Conservation (phyloP, 2,797 vertebrate species). For the Notolabrus celidotus region DNA sequence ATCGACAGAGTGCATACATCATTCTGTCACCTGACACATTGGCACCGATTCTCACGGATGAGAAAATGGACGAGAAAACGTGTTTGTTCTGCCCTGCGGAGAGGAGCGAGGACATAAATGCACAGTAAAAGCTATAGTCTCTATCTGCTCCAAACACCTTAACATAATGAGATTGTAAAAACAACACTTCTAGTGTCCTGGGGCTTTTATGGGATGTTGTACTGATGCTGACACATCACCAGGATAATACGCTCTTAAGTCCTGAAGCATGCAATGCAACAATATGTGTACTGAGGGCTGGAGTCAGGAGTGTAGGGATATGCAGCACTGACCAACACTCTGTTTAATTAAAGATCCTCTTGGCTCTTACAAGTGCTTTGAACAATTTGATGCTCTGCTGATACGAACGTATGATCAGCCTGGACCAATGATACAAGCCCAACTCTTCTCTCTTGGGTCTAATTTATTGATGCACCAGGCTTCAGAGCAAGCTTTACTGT, state of each 20-base stretch:
- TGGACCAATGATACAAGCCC: constrained; percentile 64
- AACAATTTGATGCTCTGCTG: constrained; percentile 73
- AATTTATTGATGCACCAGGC: constrained; percentile 79
- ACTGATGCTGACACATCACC: constrained; percentile 65
- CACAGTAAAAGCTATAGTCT: constrained; percentile 44
- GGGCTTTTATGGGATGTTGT: constrained; percentile 60
- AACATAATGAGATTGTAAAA: constrained; percentile 71
- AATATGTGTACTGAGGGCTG: constrained; percentile 42
- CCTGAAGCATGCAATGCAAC: constrained; percentile 17
- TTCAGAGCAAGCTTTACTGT: constrained; percentile 63
- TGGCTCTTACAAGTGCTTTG: constrained; percentile 74
- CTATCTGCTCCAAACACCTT: constrained; percentile 52
- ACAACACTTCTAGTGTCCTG: constrained; percentile 48
- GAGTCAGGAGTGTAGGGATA: constrained; percentile 43
- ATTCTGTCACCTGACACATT: constrained; percentile 71
- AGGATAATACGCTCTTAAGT: constrained; percentile 38
- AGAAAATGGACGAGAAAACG: constrained; percentile 58
- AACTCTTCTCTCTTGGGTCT: constrained; percentile 72
- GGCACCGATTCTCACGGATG: constrained; percentile 59
- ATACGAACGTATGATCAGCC: constrained; percentile 73
- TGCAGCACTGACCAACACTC: constrained; percentile 72
- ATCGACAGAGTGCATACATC: constrained; percentile 63
- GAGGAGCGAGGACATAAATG: constrained; percentile 43
- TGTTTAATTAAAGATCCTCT: constrained; percentile 79
- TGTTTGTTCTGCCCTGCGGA: constrained; percentile 44